Evolutionary conservation across 2,888 invertebrate genomes (phyloP).

Genomic region (Brachypterus glaber): DNA sequence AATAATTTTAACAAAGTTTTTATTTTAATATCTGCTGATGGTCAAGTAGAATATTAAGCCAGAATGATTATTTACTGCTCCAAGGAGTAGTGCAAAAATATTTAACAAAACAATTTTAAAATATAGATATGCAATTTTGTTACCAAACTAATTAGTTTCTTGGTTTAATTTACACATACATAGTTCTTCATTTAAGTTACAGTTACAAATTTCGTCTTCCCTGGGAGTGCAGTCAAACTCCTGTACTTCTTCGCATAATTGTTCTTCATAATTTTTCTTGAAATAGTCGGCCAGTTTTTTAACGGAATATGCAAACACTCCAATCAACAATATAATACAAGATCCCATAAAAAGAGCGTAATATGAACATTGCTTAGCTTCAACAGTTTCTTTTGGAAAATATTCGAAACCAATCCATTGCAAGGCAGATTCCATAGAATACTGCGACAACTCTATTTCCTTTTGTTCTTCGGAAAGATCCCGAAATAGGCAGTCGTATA

Average conservation of each 20-base stretch:
- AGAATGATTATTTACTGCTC: too few relatives aligned
- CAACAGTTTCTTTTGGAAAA: background rate
- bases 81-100: too few relatives aligned
- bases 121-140: too few relatives aligned
- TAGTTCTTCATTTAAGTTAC: too few relatives aligned
- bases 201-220: too few relatives aligned
- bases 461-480: background rate
- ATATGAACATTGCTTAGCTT: background rate
- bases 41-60: too few relatives aligned
- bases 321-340: background rate
- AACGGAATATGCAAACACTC: background rate
- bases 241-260: too few relatives aligned
- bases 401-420: background rate
- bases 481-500: background rate
- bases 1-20: too few relatives aligned
- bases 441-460: background rate
- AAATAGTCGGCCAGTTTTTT: background rate
- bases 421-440: background rate
- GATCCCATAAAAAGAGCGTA: background rate
- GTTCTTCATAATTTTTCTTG: background rate
- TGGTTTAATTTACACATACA: background rate
- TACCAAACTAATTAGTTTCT: too few relatives aligned
- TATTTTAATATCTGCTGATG: too few relatives aligned
- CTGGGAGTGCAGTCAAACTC: too few relatives aligned
- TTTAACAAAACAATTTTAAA: too few relatives aligned